These are phyloP conservation scores for Orcinus orca DNA, from an alignment of 2,113 vertebrate genomes.

Conservation along the genomic window DNA sequence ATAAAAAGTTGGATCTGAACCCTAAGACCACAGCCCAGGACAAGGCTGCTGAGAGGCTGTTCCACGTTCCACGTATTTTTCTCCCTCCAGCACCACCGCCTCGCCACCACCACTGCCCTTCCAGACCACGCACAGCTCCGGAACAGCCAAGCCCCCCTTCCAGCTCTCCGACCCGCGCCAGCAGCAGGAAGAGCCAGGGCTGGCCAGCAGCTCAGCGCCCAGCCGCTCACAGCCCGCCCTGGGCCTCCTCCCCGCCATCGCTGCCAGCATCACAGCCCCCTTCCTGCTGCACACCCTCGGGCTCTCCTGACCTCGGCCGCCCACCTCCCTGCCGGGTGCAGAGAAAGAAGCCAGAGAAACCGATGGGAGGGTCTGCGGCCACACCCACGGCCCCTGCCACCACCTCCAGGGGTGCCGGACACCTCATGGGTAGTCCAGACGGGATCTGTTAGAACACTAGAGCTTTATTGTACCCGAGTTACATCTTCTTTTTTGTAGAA, in stretches of 20 bases:
- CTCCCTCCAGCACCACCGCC: constrained; percentile 87
- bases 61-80: not conserved
- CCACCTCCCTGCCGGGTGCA: not conserved
- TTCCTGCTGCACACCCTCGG: constrained; percentile 82
- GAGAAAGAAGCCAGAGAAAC: constrained; percentile 71
- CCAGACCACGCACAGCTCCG: constrained; percentile 89
- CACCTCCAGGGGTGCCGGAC: constrained; percentile 38
- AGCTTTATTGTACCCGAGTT: constrained; percentile 87
- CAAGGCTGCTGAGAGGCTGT: not conserved
- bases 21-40: not conserved
- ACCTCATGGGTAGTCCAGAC: constrained; percentile 73
- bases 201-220: constrained; percentile 70
- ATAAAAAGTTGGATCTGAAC: not conserved
- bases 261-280: not conserved
- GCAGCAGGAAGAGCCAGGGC: constrained; percentile 66
- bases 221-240: constrained; percentile 53
- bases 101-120: constrained; percentile 86
- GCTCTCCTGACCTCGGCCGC: constrained; percentile 88
- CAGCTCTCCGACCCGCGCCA: constrained; percentile 83
- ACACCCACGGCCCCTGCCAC: constrained; percentile 3
- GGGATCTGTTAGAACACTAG: constrained; percentile 82
- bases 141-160: constrained; percentile 87
- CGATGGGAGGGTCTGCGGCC: constrained; percentile 48
- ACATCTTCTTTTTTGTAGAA: constrained; percentile 92
- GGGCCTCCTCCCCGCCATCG: constrained; percentile 78